Percentiles rank a stretch among this genome's conserved stretches.
Conservation (phyloP, 2,888 invertebrate genomes). For the Rhingia rostrata region DNA sequence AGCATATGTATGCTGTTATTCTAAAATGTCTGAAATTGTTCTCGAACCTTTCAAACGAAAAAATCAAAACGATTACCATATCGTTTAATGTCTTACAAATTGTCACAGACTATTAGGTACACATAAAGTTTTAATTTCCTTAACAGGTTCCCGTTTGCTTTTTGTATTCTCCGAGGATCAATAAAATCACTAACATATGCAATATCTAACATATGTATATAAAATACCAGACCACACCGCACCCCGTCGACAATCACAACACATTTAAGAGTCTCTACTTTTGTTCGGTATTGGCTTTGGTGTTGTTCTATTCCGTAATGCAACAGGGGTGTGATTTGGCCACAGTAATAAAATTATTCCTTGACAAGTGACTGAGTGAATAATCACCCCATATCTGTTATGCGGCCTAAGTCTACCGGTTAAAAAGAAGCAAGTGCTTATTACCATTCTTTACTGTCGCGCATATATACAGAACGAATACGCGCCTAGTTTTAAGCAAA, state of each 20-base stretch:
- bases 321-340: conserved; percentile 68
- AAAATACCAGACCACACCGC: conserved; percentile 32
- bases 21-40: no score
- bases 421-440: conserved; percentile 48
- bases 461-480: neutral
- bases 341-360: conserved; percentile 71
- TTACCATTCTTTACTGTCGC: conserved; percentile 58
- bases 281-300: conserved; percentile 11
- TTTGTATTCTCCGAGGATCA: conserved; percentile 60
- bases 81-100: conserved; percentile 2
- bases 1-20: no score
- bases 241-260: conserved; percentile 46
- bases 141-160: conserved; percentile 25
- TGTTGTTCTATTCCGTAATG: conserved; percentile 26
- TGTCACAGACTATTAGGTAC: neutral
- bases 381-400: conserved; percentile 53
- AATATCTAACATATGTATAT: conserved; percentile 59
- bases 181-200: conserved; percentile 61
- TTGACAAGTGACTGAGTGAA: conserved; percentile 64
- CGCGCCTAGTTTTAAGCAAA: conserved; percentile 28
- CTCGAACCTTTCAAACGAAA: no score
- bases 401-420: conserved; percentile 28
- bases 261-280: conserved; percentile 45
- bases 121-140: conserved; percentile 10
- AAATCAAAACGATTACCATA: neutral